A percentile compares a stretch with the other conserved stretches of the same genome.
Evolutionary conservation across 2,888 invertebrate genomes (phyloP).

Genomic region (Leucania comma): DNA sequence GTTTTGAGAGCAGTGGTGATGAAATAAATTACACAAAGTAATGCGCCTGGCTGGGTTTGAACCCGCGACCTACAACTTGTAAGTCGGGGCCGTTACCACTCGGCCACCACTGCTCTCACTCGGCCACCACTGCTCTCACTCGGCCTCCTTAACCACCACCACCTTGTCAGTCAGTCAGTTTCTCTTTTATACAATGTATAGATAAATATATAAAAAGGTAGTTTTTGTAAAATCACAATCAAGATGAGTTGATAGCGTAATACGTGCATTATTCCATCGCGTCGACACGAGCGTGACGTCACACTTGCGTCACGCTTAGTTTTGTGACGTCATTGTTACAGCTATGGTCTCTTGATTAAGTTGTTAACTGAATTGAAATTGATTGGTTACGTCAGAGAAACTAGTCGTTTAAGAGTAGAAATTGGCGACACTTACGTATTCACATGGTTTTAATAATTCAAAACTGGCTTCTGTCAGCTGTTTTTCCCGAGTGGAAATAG

Average conservation of each 20-base stretch:
- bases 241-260: constrained; percentile 27
- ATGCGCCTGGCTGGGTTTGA: too few species aligned
- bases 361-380: constrained; percentile 9
- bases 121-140: too few species aligned
- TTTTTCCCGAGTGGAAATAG: too few species aligned
- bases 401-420: background rate
- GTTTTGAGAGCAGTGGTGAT: too few species aligned
- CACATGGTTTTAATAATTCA: constrained; percentile 1
- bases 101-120: too few species aligned
- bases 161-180: too few species aligned
- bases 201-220: background rate
- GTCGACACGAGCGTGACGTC: constrained; percentile 32
- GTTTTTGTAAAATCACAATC: constrained; percentile 26
- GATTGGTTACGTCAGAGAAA: constrained; percentile 10
- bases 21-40: too few species aligned
- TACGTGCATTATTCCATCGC: background rate
- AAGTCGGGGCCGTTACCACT: too few species aligned
- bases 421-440: background rate
- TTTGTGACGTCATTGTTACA: constrained; percentile 39
- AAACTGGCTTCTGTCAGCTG: background rate
- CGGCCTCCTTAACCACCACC: too few species aligned
- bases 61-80: too few species aligned
- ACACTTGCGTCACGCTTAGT: constrained; percentile 32
- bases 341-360: constrained; percentile 27
- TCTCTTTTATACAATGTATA: too few species aligned